Conservation (phyloP, 2,113 vertebrate species). For the Neolamprologus hecqui region DNA sequence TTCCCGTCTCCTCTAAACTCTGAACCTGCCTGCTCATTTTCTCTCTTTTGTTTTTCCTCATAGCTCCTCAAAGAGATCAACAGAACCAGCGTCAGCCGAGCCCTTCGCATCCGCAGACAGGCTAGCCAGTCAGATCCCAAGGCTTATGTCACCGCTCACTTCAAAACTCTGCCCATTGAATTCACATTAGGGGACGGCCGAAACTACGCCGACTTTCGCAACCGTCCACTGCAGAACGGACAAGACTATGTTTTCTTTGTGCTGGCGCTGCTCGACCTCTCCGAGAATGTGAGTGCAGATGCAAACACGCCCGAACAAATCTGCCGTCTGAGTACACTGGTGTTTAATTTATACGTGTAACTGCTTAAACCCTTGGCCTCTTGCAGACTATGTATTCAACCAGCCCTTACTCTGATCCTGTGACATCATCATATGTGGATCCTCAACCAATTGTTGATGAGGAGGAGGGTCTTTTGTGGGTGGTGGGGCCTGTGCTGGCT, state of each 20-base stretch:
- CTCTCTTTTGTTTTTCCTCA: background rate
- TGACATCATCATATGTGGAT: slow-evolving; percentile 91
- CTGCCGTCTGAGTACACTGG: background rate
- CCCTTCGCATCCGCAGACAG: slow-evolving; percentile 85
- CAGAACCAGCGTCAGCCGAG: slow-evolving; percentile 81
- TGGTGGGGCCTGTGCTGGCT: slow-evolving; percentile 94
- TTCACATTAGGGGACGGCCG: slow-evolving; percentile 93
- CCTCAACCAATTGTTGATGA: slow-evolving; percentile 95
- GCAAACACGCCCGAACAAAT: background rate
- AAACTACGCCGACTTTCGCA: slow-evolving; percentile 90
- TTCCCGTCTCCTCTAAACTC: background rate
- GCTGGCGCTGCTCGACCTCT: slow-evolving; percentile 89
- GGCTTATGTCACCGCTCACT: slow-evolving; percentile 90
- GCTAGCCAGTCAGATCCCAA: slow-evolving; percentile 78
- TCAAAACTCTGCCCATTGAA: slow-evolving; percentile 90
- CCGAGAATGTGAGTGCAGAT: slow-evolving; percentile 85
- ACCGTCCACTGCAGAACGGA: slow-evolving; percentile 88
- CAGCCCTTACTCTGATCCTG: slow-evolving; percentile 93
- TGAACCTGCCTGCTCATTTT: background rate
- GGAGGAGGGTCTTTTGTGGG: slow-evolving; percentile 97
- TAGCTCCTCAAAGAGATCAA: slow-evolving; percentile 94
- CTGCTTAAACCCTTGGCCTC: background rate
- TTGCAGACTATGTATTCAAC: slow-evolving; percentile 91
- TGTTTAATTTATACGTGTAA: background rate
- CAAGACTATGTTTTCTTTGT: slow-evolving; percentile 98